These are phyloP conservation scores for Drosophila kanekoi DNA, from an alignment of 2,888 invertebrate species.

Conservation along the genomic window DNA sequence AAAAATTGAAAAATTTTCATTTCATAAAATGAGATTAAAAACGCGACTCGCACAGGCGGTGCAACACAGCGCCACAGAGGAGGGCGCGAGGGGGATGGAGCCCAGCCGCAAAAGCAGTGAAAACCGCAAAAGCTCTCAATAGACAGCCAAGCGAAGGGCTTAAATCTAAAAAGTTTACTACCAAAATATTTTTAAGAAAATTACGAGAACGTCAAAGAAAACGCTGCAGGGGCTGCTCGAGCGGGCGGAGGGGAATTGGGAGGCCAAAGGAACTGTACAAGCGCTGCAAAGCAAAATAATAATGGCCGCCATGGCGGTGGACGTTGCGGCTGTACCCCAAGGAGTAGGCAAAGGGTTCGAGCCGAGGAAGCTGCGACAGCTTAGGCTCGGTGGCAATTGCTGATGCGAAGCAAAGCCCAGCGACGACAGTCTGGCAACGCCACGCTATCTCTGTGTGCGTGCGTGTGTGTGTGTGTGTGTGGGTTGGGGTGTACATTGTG, in stretches of 20 bases:
- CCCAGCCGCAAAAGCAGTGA: conserved; percentile 45
- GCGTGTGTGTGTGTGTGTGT: conserved; percentile 27
- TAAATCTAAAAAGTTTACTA: conserved; percentile 74
- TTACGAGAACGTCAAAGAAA: conserved; percentile 66
- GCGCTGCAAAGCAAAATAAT: conserved; percentile 69
- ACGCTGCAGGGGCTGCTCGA: conserved; percentile 14
- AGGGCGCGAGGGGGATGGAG: background rate
- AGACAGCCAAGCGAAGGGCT: conserved; percentile 62
- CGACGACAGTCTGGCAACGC: conserved; percentile 71
- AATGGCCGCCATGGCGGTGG: conserved; percentile 66
- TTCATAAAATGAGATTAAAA: conserved; percentile 81
- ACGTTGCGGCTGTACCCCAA: conserved; percentile 9
- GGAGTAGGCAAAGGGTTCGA: conserved; percentile 46
- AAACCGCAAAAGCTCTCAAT: conserved; percentile 69
- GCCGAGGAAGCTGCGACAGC: conserved; percentile 39
- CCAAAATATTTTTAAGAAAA: conserved; percentile 78
- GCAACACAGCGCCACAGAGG: background rate
- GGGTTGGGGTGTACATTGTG: conserved; percentile 50
- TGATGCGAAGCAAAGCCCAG: conserved; percentile 39
- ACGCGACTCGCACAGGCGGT: conserved; percentile 27
- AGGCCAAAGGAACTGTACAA: conserved; percentile 41
- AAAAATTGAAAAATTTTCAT: conserved; percentile 80
- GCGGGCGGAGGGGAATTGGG: conserved; percentile 1
- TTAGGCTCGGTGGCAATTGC: conserved; percentile 28
- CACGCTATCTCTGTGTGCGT: conserved; percentile 18